phyloP scores from a whole-genome alignment of 2,797 vertebrate genomes.

The Scleropages formosus region DNA sequence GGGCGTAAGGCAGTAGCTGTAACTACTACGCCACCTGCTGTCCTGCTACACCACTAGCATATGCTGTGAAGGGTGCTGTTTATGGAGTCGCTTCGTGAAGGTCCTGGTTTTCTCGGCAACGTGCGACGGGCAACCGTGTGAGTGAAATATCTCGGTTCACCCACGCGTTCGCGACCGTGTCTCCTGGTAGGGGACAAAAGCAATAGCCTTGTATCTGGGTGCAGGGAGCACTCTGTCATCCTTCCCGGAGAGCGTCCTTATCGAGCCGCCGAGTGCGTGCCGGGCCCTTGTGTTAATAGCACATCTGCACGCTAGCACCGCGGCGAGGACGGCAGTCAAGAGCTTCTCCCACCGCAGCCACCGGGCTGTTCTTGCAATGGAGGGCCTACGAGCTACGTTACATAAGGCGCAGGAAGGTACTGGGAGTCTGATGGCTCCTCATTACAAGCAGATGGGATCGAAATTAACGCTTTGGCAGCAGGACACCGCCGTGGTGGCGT shows the following conservation, averaged over 20 bases:
- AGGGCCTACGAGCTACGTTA: conserved; percentile 53
- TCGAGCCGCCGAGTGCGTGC: conserved; percentile 52
- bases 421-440: conserved; percentile 65
- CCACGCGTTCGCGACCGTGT: not conserved
- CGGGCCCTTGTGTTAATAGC: conserved; percentile 53
- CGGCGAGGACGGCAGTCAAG: conserved; percentile 41
- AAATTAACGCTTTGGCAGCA: conserved; percentile 58
- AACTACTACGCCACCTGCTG: too few relatives aligned
- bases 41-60: too few relatives aligned
- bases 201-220: conserved; percentile 40
- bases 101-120: conserved; percentile 1
- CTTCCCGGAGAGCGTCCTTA: conserved; percentile 59
- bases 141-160: too few relatives aligned
- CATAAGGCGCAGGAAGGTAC: conserved; percentile 57
- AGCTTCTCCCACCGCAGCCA: conserved; percentile 42
- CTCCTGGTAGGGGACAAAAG: conserved; percentile 16
- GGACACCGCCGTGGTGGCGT: conserved; percentile 49
- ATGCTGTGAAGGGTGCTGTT: too few relatives aligned
- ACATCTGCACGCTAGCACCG: conserved; percentile 28
- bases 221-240: conserved; percentile 49
- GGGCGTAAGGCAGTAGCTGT: too few relatives aligned
- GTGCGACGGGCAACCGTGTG: not conserved
- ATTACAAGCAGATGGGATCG: conserved; percentile 55
- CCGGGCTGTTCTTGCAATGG: conserved; percentile 54
- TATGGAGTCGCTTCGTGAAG: conserved; percentile 11